Evolutionary conservation across 1,140 invertebrate genomes (phyloP).

Genomic region (Bombus vancouverensis): DNA sequence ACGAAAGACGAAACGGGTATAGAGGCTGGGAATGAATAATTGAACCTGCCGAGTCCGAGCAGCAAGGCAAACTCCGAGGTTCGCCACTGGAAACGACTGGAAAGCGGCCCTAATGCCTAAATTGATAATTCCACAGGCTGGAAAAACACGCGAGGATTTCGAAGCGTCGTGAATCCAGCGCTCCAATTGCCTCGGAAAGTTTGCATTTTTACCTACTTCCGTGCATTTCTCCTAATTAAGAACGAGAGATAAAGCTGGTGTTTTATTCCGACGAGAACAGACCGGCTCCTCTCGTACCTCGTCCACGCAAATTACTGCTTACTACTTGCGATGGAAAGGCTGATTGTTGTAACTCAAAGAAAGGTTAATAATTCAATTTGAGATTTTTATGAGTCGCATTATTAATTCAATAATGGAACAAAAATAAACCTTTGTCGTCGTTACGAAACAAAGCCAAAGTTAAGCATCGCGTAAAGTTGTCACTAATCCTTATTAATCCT

Average conservation of each 20-base stretch:
- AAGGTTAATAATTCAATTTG: background rate
- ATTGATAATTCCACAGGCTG: constrained; percentile 59
- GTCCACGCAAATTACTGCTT: background rate
- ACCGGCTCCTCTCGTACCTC: background rate
- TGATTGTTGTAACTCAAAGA: background rate
- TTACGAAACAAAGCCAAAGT: background rate
- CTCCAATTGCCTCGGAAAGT: constrained; percentile 31
- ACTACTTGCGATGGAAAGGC: background rate
- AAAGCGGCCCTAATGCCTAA: constrained; percentile 63
- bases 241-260: constrained; percentile 21
- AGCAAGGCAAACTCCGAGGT: constrained; percentile 56
- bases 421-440: background rate
- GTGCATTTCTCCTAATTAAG: constrained; percentile 47
- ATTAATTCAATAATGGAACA: background rate
- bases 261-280: constrained; percentile 3
- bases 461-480: background rate
- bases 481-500: background rate
- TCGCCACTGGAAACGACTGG: constrained; percentile 27
- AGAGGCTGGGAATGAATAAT: constrained; percentile 65
- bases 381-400: background rate
- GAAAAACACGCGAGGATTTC: constrained; percentile 40
- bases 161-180: background rate
- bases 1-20: constrained; percentile 47
- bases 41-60: constrained; percentile 58
- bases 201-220: constrained; percentile 44